Evolutionary conservation across 2,888 invertebrate genomes (phyloP), one percentile per base, ranked within the genome.

Genomic region (Tuta absoluta): DNA sequence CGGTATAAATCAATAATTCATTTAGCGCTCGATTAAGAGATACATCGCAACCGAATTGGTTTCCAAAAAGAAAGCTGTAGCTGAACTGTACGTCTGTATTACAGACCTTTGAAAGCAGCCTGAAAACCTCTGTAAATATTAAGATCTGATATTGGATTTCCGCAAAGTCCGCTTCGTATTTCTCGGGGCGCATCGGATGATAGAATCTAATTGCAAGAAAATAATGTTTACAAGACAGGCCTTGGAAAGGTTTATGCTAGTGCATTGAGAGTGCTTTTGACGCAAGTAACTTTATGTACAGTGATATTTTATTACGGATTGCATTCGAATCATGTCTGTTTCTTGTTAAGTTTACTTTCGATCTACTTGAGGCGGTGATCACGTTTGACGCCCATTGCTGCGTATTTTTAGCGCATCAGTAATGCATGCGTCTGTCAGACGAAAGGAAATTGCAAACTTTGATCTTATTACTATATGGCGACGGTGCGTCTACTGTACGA

Each of bases 251-350:
- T 45, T 23, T 24, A 23, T 53, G 23, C 33, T 5, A 33, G 33
- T 11, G 33, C 56, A 37, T 21, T 21, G 58, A 33, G 57, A 53
- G 38, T 63, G 63, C 65, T 38, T 51, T 21, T 53, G 28, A n/a
- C 28, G 53, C 71, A 74, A 75, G 70, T 66, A 70, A 60, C 70
- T 75, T n/a, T n/a, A n/a, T n/a, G 73, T 76, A 71, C 78, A 77
- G 76, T 77, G 69, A 71, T 71, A 75, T 76, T 72, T 72, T 69
- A 64, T 68, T 72, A 67, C 69, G 71, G 63, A 56, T 71, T 70
- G 67, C 72, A 71, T 70, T 68, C 68, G 71, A 68, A 65, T 72
- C 67, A 67, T 61, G 68, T 62, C 68, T 69, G 67, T 19, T 63
- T 63, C 53, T 65, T 65, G 12, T 12, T 45, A 3, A 19, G 19